phyloP scores from a whole-genome alignment of 2,113 vertebrate species.

The Ctenomys sociabilis region DNA sequence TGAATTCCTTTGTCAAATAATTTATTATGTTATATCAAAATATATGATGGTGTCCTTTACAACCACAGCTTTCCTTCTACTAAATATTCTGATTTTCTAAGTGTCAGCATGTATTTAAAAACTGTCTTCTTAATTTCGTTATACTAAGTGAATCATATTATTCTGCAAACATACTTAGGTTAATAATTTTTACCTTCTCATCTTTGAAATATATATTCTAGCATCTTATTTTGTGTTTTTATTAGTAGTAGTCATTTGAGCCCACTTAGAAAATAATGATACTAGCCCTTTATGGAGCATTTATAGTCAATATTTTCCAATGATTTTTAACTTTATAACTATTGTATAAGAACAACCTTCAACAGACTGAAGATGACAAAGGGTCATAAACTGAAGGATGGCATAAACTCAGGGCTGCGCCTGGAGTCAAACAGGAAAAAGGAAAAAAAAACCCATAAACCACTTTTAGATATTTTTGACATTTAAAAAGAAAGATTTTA shows the following conservation, averaged over 20 bases:
- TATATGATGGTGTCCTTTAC: not conserved
- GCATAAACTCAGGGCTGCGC: not conserved
- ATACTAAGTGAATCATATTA: not conserved
- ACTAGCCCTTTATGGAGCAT: constrained; percentile 2
- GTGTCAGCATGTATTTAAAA: not conserved
- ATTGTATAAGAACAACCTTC: constrained; percentile 34
- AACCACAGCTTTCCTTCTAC: not conserved
- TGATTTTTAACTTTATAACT: constrained; percentile 38
- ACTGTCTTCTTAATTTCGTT: not conserved
- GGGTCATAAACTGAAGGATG: constrained; percentile 35
- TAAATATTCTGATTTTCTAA: not conserved
- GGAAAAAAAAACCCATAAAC: constrained; percentile 50
- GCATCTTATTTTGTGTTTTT: not conserved
- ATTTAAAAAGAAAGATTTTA: constrained; percentile 64
- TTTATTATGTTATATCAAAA: not conserved
- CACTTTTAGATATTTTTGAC: constrained; percentile 64
- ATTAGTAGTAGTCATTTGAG: constrained; percentile 1
- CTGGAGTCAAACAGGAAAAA: constrained; percentile 47
- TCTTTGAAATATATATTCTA: constrained; percentile 30
- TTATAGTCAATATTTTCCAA: not conserved
- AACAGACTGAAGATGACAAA: not conserved
- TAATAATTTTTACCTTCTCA: not conserved
- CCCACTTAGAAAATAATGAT: not conserved
- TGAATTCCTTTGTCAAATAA: not conserved
- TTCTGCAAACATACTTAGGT: not conserved